Percentiles rank a stretch among this genome's conserved stretches.
phyloP scores from a whole-genome alignment of 1,140 invertebrate species.

The Cydia amplana region DNA sequence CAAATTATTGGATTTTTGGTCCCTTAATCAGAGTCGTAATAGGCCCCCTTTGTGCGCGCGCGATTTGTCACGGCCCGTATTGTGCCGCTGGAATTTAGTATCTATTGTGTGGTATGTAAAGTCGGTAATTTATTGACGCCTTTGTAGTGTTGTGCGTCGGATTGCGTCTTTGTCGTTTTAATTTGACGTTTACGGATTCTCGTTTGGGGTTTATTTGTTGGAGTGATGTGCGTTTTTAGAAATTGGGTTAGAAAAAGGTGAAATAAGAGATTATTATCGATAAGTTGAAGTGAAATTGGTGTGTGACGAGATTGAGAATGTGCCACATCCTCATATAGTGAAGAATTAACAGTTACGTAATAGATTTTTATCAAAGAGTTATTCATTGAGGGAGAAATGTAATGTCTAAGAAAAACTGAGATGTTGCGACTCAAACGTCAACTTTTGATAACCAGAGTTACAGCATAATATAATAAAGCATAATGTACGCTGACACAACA shows the following conservation, averaged over 20 bases:
- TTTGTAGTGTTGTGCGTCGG: constrained; percentile 13
- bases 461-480: too few relatives aligned
- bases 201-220: constrained; percentile 11
- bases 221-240: neutral
- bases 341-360: too few relatives aligned
- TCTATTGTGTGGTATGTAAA: constrained; percentile 32
- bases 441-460: too few relatives aligned
- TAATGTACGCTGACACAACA: too few relatives aligned
- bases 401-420: too few relatives aligned
- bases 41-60: constrained; percentile 25
- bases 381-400: too few relatives aligned
- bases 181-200: constrained; percentile 29
- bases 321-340: too few relatives aligned
- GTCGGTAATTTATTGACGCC: constrained; percentile 29
- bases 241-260: neutral
- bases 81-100: constrained; percentile 21
- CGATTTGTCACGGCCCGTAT: constrained; percentile 28
- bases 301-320: too few relatives aligned
- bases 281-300: too few relatives aligned
- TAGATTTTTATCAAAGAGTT: too few relatives aligned
- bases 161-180: neutral
- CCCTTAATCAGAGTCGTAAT: constrained; percentile 28
- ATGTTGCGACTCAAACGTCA: too few relatives aligned
- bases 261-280: neutral
- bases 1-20: constrained; percentile 32